Evolutionary conservation across 2,888 invertebrate genomes (phyloP).

Genomic region (Perdita meconis): DNA sequence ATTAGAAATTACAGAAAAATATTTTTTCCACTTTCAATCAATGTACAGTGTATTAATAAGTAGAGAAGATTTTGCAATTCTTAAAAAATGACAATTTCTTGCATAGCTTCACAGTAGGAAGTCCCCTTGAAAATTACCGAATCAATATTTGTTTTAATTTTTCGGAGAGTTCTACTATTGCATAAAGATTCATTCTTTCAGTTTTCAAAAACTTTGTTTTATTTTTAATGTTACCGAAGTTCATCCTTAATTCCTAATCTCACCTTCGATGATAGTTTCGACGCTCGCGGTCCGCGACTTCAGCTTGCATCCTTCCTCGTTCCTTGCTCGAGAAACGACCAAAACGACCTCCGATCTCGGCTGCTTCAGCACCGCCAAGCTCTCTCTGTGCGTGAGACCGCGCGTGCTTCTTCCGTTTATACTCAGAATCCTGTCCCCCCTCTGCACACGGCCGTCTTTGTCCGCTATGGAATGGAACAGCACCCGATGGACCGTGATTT

Average conservation of each 20-base stretch:
- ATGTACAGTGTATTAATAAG: too few relatives aligned
- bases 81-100: too few relatives aligned
- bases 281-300: slow-evolving; percentile 79
- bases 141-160: too few relatives aligned
- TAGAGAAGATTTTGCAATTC: too few relatives aligned
- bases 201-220: too few relatives aligned
- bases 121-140: too few relatives aligned
- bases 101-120: too few relatives aligned
- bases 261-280: slow-evolving; percentile 82
- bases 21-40: too few relatives aligned
- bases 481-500: slow-evolving; percentile 96
- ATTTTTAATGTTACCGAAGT: too few relatives aligned
- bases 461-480: slow-evolving; percentile 94
- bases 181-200: too few relatives aligned
- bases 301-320: slow-evolving; percentile 73
- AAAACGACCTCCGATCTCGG: slow-evolving; percentile 92
- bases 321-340: slow-evolving; percentile 88
- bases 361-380: slow-evolving; percentile 92
- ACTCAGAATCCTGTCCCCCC: slow-evolving; percentile 94
- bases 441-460: slow-evolving; percentile 93
- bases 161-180: too few relatives aligned
- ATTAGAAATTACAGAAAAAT: too few relatives aligned
- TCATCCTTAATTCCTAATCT: neutral
- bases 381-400: slow-evolving; percentile 94
- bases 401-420: slow-evolving; percentile 94